Percentiles rank a stretch among this genome's conserved stretches.
Conservation (phyloP, 2,888 invertebrate species). For the Nebria brevicollis region DNA sequence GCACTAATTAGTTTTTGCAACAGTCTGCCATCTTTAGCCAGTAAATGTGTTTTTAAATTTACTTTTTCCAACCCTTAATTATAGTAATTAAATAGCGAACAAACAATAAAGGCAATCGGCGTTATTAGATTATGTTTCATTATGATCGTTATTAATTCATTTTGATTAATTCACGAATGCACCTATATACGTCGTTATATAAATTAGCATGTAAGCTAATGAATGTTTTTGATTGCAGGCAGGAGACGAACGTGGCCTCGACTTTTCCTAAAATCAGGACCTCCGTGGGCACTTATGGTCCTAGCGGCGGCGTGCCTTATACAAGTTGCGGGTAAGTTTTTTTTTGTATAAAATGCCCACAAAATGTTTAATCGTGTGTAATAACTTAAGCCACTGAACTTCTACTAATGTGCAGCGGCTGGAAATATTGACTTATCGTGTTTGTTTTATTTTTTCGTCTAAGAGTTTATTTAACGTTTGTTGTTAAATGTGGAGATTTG, state of each 20-base stretch:
- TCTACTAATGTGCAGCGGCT: no score
- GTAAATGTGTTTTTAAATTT: constrained; percentile 11
- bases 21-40: constrained; percentile 17
- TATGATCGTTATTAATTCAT: not conserved
- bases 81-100: constrained; percentile 29
- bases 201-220: not conserved
- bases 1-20: constrained; percentile 43
- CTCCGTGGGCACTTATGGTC: constrained; percentile 40
- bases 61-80: constrained; percentile 40
- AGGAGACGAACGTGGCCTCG: constrained; percentile 43
- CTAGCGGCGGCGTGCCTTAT: constrained; percentile 36
- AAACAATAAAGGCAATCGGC: not conserved
- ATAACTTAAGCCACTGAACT: no score
- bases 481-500: not conserved
- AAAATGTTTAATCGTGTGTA: no score
- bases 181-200: no score
- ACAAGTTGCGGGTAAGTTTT: constrained; percentile 38
- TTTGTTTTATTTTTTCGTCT: no score
- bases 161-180: not conserved
- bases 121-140: constrained; percentile 6
- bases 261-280: constrained; percentile 32
- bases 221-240: constrained; percentile 26
- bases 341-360: not conserved
- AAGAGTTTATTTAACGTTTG: not conserved
- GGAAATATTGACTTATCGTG: no score